Evolutionary conservation across 2,797 vertebrate species (phyloP), one percentile per base, ranked within the genome.

Genomic region (Poliocrania exsul): DNA sequence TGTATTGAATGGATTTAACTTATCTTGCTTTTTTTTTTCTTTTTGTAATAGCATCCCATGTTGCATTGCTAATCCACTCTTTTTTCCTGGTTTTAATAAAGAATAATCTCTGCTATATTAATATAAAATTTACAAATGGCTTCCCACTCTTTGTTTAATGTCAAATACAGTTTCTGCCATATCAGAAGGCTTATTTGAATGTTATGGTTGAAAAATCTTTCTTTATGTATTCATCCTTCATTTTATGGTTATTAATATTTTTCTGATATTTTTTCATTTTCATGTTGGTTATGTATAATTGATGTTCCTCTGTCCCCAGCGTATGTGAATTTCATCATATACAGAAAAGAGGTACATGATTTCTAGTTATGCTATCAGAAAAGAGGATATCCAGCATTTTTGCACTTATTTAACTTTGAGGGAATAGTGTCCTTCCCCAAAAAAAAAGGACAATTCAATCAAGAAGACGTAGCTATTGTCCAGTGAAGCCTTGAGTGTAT

Each of bases 21-120:
- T 93, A 64, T 35, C 61, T 47, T 90, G 40, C 6, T 11, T 38
- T 38, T 38, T 86, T 83, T 73, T 82, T 72, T 78, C 77, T 81
- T 37, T 6, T 64, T 71, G 14, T 92, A 80, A 91, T 69, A 94
- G 21, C 64, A 81, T 86, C 84, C 40, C 74, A 71, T 78, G 46
- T 81, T 61, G 17, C 28, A 42, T 71, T 83, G 33, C n/a, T 88
- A 73, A 91, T 93, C 65, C 42, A 58, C n/a, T 90, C 20, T 72
- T 93, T 73, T 86, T 95, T 88, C 24, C 64, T 71, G 26, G 23
- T 89, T 92, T 93, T 79, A 78, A 60, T 92, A 80, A 94, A 90
- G 50, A 94, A 67, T 13, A 33, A 71, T 88, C 71, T 92, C 47
- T 83, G 21, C 46, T 83, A 21, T 65, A 81, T 67, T 93, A 87